phyloP scores from a whole-genome alignment of 2,888 invertebrate species.

The Archips xylosteana region DNA sequence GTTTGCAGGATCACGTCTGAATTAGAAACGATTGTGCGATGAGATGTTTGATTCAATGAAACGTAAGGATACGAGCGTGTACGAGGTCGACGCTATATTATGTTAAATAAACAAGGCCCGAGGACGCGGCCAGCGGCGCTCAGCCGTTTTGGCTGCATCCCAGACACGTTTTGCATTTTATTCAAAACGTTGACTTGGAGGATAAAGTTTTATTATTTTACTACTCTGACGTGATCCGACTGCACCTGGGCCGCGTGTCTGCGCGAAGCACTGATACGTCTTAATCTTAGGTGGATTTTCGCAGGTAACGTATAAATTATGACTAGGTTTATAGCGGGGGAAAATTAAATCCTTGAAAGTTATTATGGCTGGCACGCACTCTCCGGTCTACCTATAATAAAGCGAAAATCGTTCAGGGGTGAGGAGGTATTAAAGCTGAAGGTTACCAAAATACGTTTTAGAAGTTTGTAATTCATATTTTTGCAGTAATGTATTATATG shows the following conservation, averaged over 20 bases:
- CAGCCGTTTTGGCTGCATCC: slow-evolving; percentile 78
- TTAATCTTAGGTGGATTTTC: slow-evolving; percentile 16
- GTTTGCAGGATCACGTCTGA: slow-evolving; percentile 48
- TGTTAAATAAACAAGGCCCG: slow-evolving; percentile 68
- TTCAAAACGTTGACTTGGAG: slow-evolving; percentile 83
- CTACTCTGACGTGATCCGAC: slow-evolving; percentile 79
- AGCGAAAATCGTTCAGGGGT: slow-evolving; percentile 28
- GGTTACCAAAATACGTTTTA: slow-evolving; percentile 15
- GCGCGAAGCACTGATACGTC: slow-evolving; percentile 36
- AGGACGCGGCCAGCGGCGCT: slow-evolving; percentile 49
- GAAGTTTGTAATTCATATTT: not conserved
- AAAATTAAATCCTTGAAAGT: slow-evolving; percentile 51
- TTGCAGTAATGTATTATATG: not conserved
- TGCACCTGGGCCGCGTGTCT: slow-evolving; percentile 60
- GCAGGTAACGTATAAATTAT: slow-evolving; percentile 27
- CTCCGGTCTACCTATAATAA: slow-evolving; percentile 45
- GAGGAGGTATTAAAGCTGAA: not conserved
- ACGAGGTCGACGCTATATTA: slow-evolving; percentile 62
- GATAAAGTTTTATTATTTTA: slow-evolving; percentile 85
- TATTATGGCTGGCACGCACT: slow-evolving; percentile 46
- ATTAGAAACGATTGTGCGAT: slow-evolving; percentile 57
- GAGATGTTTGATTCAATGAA: slow-evolving; percentile 65
- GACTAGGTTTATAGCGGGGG: slow-evolving; percentile 42
- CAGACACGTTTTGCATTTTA: slow-evolving; percentile 84
- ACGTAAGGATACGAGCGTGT: slow-evolving; percentile 59